Base-by-base conservation (phyloP, 2,888 invertebrate species). In the Diachrysia chrysitis region DNA sequence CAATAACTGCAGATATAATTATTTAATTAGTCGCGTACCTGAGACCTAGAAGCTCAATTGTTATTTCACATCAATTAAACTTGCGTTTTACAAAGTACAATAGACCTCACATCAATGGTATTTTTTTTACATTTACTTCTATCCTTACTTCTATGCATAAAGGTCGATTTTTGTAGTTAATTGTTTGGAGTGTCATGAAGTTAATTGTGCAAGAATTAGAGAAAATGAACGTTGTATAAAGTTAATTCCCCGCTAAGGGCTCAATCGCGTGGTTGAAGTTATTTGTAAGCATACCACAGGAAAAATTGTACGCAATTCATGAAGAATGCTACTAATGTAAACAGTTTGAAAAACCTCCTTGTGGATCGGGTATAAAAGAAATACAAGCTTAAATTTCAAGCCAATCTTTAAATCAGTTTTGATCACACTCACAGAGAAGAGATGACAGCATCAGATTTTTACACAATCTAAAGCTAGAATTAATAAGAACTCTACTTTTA, bases 191-290 rank as follows among this genome's bases (percentile, higher is more conserved):
- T 42, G 1, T 5, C n/a, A 6, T n/a, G 16, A 69, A 70, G 67
- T 69, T 69, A 71, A 73, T 64, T 79, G 56, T 56, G 57, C 65
- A 70, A 63, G 63, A 78, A 66, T 72, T 66, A 64, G 66, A 51
- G 56, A 51, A 51, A 58, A 70, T 78, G 68, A 71, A 71, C 54
- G 70, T 68, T 66, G 65, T 79, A 73, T 10, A 19, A 17, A 51
- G 48, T 51, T 65, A 66, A 76, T 72, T 46, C 17, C n/a, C 29
- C 7, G 55, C 71, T 82, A 80, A 83, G 59, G 58, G 69, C 57
- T 58, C 48, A 65, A 82, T 83, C 71, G 84, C 84, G 76, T 82
- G 83, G 72, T 61, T 23, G 42, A 37, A 58, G 65, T 63, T 78
- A 79, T 78, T 79, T 73, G 71, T 73, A 42, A 58, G 35, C 70